These are phyloP conservation scores for Acronicta psi DNA, from an alignment of 2,888 invertebrate species.

Conservation along the genomic window DNA sequence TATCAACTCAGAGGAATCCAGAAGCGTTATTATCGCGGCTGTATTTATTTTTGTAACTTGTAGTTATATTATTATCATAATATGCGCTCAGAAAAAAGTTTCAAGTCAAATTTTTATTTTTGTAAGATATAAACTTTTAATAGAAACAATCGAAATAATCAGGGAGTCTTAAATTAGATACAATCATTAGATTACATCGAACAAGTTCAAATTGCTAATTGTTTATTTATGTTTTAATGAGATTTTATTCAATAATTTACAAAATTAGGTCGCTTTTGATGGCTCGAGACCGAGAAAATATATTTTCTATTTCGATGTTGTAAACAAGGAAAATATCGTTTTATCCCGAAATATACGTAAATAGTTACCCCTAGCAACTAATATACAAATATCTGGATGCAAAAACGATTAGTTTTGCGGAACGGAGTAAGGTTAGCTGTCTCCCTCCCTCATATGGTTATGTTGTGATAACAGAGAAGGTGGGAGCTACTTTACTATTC, in stretches of 20 bases:
- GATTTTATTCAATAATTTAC: not conserved
- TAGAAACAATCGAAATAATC: too few species aligned
- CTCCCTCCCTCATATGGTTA: slow-evolving; percentile 36
- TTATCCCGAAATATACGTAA: slow-evolving; percentile 43
- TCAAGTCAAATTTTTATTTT: too few species aligned
- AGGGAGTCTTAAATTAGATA: too few species aligned
- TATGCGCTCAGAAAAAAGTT: too few species aligned
- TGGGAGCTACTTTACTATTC: slow-evolving; percentile 52
- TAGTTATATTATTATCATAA: too few species aligned
- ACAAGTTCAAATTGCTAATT: not conserved
- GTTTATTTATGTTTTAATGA: not conserved
- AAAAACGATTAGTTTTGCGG: slow-evolving; percentile 53
- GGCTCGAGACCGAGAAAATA: not conserved
- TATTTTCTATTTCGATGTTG: not conserved
- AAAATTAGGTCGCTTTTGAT: not conserved
- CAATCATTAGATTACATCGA: slow-evolving; percentile 1
- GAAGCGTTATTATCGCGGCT: not conserved
- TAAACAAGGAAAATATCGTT: slow-evolving; percentile 5
- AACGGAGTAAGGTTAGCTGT: slow-evolving; percentile 36
- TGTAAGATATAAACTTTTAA: not conserved
- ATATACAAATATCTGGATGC: slow-evolving; percentile 56
- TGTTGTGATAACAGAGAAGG: slow-evolving; percentile 45
- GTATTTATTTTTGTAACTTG: not conserved
- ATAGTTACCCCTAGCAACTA: slow-evolving; percentile 53
- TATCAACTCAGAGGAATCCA: not conserved